Evolutionary conservation across 2,113 vertebrate species (phyloP), one percentile per base, ranked within the genome.

Genomic region (Syngnathus scovelli): DNA sequence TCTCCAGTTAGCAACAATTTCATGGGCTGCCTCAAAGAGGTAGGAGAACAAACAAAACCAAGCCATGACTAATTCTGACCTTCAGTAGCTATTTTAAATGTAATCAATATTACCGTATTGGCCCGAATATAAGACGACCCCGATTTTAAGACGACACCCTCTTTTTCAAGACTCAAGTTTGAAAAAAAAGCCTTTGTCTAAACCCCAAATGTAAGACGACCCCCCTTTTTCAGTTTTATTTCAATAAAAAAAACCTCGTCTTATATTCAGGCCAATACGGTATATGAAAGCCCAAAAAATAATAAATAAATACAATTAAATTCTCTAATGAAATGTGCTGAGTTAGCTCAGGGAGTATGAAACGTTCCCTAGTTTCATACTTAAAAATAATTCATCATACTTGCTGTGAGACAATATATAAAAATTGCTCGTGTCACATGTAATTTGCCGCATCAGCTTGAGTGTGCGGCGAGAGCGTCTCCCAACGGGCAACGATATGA

Each of bases 1-100:
- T 99, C 96, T 52, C 96, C 96, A 2, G 96, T 99, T 84, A 99
- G 96, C 94, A 99, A 99, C 91, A 99, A 99, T 86, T 99, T 99
- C 89, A 98, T 98, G 95, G 96, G 96, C 80, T 99, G 96, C 84
- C 93, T 99, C 46, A 94, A 92, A 91, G 96, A 99, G 95, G 96
- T 99, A 85, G 39, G 88, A 71, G 19, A 1, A 23, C n/a, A 7
- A 68, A 12, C 56, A 27, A 18, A 48, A 6, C 41, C 41, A 43
- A 9, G 38, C 43, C 39, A 64, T 63, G 11, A 38, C 39, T 37
- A 0, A 13, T 37, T 3, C 43, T 51, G 37, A 27, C 19, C 51
- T 52, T 4, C 16, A 33, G 52, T 65, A 59, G 46, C 38, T 65
- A 55, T 68, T 74, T 66, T 15, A 61, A 44, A 60, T 71, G 51